Base-by-base conservation (phyloP, 1,140 invertebrate genomes). In the Saccostrea glomerata region DNA sequence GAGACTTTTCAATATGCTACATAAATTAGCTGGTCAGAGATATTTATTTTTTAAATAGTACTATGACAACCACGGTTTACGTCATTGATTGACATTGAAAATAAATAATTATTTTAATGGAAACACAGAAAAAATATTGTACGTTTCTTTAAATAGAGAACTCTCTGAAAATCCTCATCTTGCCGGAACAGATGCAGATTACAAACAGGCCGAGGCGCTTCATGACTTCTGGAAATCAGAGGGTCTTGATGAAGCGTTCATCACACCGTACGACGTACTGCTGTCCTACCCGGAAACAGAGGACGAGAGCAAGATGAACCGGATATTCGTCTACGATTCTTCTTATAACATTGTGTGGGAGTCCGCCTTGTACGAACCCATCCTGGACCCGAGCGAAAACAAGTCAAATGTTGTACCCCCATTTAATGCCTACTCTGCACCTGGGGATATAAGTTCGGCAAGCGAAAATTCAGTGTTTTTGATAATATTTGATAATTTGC, bases 351-450 rank as follows among this genome's bases (percentile, higher is more conserved):
- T 90, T 17, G 66, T 90, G 13, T 93, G 92, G 87, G 86, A 91
- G 58, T 91, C 92, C 17, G 86, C 82, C 0, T 25, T 91, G 25
- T 87, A 85, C 20, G 93, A 94, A 84, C 90, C 92, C 12, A 91
- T 94, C 30, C 60, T 95, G 9, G 86, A 87, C 7, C 90, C 92
- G n/a, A 90, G 93, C 11, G 91, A 94, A 82, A 92, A 94, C 66
- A 89, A 92, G 23, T 88, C 90, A 15, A 90, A 92, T 63, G 92
- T 94, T 2, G 92, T 95, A 2, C 92, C 92, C 1, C 94, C 94
- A 3, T 95, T 94, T 73, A 94, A 94, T 89, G 94, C 94, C 6
- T 95, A 92, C 77, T 93, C 93, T 4, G 89, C 91, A 13, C 87
- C 87, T 54, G 90, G 92, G 2, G 82, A 87, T 66, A 84, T 89